Evolutionary conservation across 2,888 invertebrate genomes (phyloP).

Genomic region (Hypolimnas misippus): DNA sequence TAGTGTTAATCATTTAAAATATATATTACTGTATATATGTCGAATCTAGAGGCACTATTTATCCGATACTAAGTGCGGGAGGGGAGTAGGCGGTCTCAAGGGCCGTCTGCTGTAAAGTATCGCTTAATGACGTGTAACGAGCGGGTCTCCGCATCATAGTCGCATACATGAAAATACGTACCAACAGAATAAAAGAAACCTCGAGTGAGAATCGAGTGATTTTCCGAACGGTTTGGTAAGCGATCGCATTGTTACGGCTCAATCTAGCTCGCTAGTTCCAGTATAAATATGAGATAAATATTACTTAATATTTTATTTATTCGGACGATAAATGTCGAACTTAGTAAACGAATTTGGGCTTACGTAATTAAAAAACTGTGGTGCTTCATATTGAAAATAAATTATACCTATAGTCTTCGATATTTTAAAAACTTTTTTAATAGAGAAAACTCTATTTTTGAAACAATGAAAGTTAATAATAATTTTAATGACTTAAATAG

Average conservation of each 20-base stretch:
- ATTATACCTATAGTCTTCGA: no score
- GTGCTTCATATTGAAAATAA: no score
- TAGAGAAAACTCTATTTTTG: no score
- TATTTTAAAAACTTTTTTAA: no score
- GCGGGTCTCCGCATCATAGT: constrained; percentile 66
- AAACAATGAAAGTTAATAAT: no score
- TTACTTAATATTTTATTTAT: neutral
- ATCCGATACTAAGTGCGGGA: constrained; percentile 45
- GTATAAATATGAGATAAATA: neutral
- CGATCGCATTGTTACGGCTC: constrained; percentile 45
- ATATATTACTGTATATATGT: constrained; percentile 24
- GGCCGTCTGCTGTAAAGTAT: constrained; percentile 83
- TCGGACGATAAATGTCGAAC: neutral
- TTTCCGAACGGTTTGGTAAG: constrained; percentile 42
- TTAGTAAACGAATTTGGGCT: neutral
- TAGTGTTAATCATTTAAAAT: neutral
- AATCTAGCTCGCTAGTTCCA: constrained; percentile 11
- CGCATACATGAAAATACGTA: constrained; percentile 60
- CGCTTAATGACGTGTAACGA: constrained; percentile 84
- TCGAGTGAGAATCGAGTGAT: constrained; percentile 44
- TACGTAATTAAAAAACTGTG: no score
- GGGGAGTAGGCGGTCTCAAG: constrained; percentile 77
- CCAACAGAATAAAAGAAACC: constrained; percentile 35
- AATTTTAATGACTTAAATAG: no score
- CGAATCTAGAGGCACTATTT: constrained; percentile 55